Base-by-base conservation (phyloP, 2,113 vertebrate genomes). In the Gallinago undulata region DNA sequence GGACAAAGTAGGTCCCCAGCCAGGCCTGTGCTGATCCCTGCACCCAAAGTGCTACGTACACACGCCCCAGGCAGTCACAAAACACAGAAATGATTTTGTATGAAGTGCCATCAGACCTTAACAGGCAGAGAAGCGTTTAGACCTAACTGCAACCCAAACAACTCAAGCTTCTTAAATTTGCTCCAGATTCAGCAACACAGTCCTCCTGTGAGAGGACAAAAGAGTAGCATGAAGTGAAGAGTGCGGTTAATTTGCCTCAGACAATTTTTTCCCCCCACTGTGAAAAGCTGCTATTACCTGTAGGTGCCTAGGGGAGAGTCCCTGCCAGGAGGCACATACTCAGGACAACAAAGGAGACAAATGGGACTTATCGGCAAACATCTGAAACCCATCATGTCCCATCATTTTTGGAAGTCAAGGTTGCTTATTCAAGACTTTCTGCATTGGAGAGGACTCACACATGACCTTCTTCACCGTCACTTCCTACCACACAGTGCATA, bases 401-500 rank as follows among this genome's bases (percentile, higher is more conserved):
- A 24, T 24, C 19, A 18, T 51, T 89, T 63, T 23, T 43, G 25
- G 15, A 30, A 69, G n/a, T 7, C 13, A 12, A 67, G 60, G 62
- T 21, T 39, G 8, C 35, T 82, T 62, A 23, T n/a, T 70, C 31
- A 37, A 68, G 79, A n/a, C 35, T 48, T 55, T 50, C 33, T 74
- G 66, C 78, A 13, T 4, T 15, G 28, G 9, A 53, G 30, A 62
- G 30, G 16, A 24, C 37, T 92, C 60, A 47, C 19, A 15, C 6
- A 17, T 0, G 0, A 21, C 51, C 23, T 51, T 19, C 24, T 67
- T 24, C 16, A 5, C 28, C 9, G 6, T 12, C 13, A n/a, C 4
- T 4, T 19, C 5, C 31, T 28, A 31, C 14, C 59, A 47, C 6
- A 4, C 18, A 11, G 37, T 5, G 33, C 30, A 45, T 5, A 5